Base-by-base conservation (phyloP, 2,113 vertebrate genomes). In the Sitta europaea region DNA sequence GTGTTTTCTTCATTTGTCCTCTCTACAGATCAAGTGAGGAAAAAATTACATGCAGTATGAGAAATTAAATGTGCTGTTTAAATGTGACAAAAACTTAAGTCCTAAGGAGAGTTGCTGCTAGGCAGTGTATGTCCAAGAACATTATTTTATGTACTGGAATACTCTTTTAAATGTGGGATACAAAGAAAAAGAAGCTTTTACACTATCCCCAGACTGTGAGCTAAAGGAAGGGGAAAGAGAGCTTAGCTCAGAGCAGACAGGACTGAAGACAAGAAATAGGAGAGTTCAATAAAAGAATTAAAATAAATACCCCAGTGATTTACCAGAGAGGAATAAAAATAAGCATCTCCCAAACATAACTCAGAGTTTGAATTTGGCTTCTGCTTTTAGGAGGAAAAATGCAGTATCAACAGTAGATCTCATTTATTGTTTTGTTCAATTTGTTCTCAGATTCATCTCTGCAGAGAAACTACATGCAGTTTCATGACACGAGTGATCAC, bases 21-120 rank as follows among this genome's bases (percentile, higher is more conserved):
- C 70, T 90, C 98, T 98, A 71, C 1, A 78, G 54, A 83, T 84
- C 16, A 88, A 91, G 66, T 33, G 78, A 82, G 12, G 87, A 79
- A 89, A 72, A 73, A 58, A 65, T 15, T 23, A 65, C 54, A 53
- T 10, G 35, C 11, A 27, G 21, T 1, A 33, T 2, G 22, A 43
- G 68, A 58, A 59, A 68, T 15, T 2, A 72, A 42, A 68, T 8
- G 5, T 40, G 21, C 17, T 58, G 48, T 45, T 92, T 68, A 68
- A 91, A 72, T 17, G 24, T 40, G n/a, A 73, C 42, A 86, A 57
- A 82, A 73, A 55, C 2, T 0, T 19, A 63, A 36, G 14, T 43
- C 19, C n/a, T 51, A 72, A 59, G 36, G 54, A 68, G 3, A 27
- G 28, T 5, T 76, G 25, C 43, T 79, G n/a, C 29, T 14, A 40